Evolutionary conservation across 2,888 invertebrate species (phyloP).

Genomic region (Phragmatobia fuliginosa): DNA sequence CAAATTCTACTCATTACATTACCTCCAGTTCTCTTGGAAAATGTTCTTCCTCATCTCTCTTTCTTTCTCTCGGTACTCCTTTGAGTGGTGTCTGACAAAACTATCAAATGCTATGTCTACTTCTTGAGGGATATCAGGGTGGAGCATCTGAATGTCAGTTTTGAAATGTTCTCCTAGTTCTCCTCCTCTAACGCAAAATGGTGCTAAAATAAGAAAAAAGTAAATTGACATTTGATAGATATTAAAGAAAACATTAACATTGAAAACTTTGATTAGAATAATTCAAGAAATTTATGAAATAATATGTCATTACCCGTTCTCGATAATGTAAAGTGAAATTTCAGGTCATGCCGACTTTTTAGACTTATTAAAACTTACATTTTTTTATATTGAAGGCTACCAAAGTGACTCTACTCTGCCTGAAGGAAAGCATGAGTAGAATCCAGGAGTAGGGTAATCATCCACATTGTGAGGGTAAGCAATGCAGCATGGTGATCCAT

Average conservation of each 20-base stretch:
- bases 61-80: constrained; percentile 53
- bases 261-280: no score
- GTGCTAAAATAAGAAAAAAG: constrained; percentile 14
- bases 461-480: no score
- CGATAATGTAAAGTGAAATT: no score
- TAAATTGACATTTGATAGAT: background rate
- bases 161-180: constrained; percentile 22
- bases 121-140: constrained; percentile 29
- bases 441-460: no score
- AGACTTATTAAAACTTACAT: background rate
- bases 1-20: background rate
- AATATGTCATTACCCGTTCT: no score
- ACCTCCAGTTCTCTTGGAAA: constrained; percentile 65
- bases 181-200: background rate
- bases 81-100: constrained; percentile 57
- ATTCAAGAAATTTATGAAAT: no score
- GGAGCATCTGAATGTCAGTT: constrained; percentile 21
- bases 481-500: no score
- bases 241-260: background rate
- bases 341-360: no score
- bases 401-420: no score
- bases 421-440: no score
- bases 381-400: no score
- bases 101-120: constrained; percentile 43
- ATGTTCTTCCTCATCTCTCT: constrained; percentile 56